Percentiles rank a stretch among this genome's conserved stretches.
Conservation (phyloP, 2,113 vertebrate species). For the Mixornis gularis region DNA sequence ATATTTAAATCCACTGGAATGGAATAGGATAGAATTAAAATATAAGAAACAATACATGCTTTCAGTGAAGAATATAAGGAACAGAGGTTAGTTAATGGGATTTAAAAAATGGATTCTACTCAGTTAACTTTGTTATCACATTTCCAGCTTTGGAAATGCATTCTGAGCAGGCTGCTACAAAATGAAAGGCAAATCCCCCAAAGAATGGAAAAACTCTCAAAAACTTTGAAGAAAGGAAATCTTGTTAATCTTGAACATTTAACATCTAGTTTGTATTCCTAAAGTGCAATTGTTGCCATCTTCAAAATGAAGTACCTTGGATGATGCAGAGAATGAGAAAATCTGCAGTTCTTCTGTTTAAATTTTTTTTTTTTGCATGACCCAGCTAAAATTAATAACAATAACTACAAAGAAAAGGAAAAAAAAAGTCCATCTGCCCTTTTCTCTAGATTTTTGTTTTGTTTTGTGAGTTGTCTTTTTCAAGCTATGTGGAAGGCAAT, state of each 20-base stretch:
- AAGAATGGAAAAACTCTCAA: background rate
- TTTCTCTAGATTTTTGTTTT: background rate
- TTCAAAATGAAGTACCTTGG: background rate
- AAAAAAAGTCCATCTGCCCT: fast-evolving
- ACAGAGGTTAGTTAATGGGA: background rate
- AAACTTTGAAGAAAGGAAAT: background rate
- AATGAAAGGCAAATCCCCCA: background rate
- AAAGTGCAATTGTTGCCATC: background rate
- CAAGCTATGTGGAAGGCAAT: background rate
- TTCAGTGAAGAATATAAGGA: background rate
- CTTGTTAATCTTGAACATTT: background rate
- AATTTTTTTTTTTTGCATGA: background rate
- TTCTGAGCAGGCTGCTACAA: background rate
- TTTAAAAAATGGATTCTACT: background rate
- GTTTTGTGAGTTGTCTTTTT: background rate
- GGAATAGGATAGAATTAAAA: background rate
- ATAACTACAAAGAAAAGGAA: background rate
- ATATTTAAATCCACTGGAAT: background rate
- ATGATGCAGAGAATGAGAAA: background rate
- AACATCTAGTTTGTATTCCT: background rate
- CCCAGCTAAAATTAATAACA: background rate
- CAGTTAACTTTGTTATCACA: background rate
- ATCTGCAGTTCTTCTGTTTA: background rate
- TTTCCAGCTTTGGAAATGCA: background rate
- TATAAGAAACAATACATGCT: background rate